Percentiles rank a stretch among this genome's conserved stretches.
These are phyloP conservation scores for Trichomycterus rosablanca DNA, from an alignment of 2,113 vertebrate species.

Conservation along the genomic window DNA sequence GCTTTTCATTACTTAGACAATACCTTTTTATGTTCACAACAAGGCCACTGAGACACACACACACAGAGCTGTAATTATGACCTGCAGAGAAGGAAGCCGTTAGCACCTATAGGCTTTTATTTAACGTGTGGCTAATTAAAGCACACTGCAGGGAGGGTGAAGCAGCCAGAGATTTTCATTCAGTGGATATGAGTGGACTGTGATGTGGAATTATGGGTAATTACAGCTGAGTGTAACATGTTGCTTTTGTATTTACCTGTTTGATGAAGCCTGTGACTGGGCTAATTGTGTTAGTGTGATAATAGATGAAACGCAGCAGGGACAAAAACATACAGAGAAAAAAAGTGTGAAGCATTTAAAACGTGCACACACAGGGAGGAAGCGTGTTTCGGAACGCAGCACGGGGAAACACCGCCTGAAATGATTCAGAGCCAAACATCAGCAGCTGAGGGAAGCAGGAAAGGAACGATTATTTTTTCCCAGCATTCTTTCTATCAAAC, in stretches of 20 bases:
- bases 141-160: neutral
- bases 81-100: constrained; percentile 2
- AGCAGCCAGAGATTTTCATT: neutral
- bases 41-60: constrained; percentile 4
- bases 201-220: constrained; percentile 21
- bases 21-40: neutral
- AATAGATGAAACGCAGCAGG: neutral
- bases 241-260: constrained; percentile 19
- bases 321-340: neutral
- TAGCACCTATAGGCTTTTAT: constrained; percentile 30
- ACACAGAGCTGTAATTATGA: constrained; percentile 11
- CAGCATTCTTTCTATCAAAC: too few species aligned
- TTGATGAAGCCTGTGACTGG: constrained; percentile 17
- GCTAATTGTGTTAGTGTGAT: constrained; percentile 12
- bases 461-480: too few species aligned
- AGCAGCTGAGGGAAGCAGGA: too few species aligned
- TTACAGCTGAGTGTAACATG: constrained; percentile 10
- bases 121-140: constrained; percentile 27
- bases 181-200: neutral
- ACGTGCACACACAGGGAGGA: too few species aligned
- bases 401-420: too few species aligned
- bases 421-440: too few species aligned
- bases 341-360: too few species aligned
- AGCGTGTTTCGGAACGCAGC: too few species aligned
- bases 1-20: too few species aligned